Conservation (phyloP, 2,888 invertebrate genomes). For the Timandra comae region DNA sequence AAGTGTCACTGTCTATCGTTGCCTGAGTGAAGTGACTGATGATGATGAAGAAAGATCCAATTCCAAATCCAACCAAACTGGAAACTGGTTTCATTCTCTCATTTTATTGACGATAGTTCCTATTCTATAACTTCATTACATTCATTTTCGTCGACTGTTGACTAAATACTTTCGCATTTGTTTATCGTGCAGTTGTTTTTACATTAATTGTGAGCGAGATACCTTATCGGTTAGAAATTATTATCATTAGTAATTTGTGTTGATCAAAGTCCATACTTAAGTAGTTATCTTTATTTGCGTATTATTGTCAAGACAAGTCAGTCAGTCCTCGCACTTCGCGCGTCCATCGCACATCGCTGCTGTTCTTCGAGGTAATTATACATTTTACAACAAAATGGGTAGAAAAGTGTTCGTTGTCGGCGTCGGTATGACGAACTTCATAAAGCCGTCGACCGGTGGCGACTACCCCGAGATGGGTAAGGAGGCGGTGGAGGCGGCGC, state of each 20-base stretch:
- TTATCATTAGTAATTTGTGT: constrained; percentile 14
- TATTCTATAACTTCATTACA: too few relatives aligned
- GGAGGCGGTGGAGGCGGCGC: constrained; percentile 92
- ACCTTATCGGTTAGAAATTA: constrained; percentile 9
- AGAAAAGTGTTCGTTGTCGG: constrained; percentile 91
- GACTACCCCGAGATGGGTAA: constrained; percentile 98
- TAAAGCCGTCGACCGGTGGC: constrained; percentile 92
- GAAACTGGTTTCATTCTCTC: too few relatives aligned
- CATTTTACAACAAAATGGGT: constrained; percentile 48
- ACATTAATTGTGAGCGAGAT: constrained; percentile 2
- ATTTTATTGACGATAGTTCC: too few relatives aligned
- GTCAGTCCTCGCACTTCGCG: constrained; percentile 30
- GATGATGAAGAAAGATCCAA: too few relatives aligned
- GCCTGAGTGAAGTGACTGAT: too few relatives aligned
- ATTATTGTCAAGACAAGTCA: constrained; percentile 20
- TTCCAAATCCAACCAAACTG: too few relatives aligned
- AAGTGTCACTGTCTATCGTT: too few relatives aligned
- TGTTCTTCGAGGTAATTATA: constrained; percentile 59
- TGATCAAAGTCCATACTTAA: constrained; percentile 24
- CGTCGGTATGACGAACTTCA: constrained; percentile 99
- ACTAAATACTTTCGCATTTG: too few relatives aligned
- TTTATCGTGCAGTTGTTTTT: too few relatives aligned
- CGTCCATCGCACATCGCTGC: constrained; percentile 37
- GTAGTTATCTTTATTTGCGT: constrained; percentile 20
- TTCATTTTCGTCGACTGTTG: too few relatives aligned